phyloP scores from a whole-genome alignment of 2,797 vertebrate genomes.

The Rhynchonycteris naso region DNA sequence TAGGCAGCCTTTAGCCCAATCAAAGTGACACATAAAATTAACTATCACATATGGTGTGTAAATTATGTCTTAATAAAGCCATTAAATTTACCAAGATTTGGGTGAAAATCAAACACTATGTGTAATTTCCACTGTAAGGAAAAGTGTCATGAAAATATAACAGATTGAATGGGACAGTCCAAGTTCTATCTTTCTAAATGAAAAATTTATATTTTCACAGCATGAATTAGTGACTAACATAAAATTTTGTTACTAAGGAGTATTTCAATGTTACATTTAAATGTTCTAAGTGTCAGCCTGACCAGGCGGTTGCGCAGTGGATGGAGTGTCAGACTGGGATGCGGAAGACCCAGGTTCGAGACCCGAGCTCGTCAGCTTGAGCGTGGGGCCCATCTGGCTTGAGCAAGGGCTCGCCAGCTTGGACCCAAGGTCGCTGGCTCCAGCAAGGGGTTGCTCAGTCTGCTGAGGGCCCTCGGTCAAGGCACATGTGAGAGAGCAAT shows the following conservation, averaged over 20 bases:
- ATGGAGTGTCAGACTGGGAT: no score
- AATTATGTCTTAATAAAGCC: not conserved
- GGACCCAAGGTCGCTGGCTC: no score
- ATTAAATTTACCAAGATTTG: not conserved
- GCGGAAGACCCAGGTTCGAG: no score
- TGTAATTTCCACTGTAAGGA: not conserved
- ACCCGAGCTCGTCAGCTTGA: no score
- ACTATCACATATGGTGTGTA: not conserved
- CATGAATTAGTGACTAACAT: not conserved
- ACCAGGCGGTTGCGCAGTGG: no score
- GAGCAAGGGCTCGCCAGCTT: no score
- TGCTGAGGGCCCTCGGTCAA: no score
- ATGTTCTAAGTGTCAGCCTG: conserved; percentile 19
- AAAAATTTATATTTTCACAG: conserved; percentile 5
- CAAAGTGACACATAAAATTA: not conserved
- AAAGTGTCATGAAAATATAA: not conserved
- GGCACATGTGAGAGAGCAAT: no score
- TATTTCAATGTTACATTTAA: conserved; percentile 5
- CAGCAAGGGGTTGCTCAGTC: no score
- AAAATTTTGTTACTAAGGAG: not conserved
- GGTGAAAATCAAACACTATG: not conserved
- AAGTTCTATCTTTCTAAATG: conserved; percentile 16
- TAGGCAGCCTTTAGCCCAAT: not conserved
- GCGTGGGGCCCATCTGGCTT: no score
- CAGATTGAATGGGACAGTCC: not conserved